phyloP scores from a whole-genome alignment of 2,113 vertebrate genomes.

The Haemorhous mexicanus region DNA sequence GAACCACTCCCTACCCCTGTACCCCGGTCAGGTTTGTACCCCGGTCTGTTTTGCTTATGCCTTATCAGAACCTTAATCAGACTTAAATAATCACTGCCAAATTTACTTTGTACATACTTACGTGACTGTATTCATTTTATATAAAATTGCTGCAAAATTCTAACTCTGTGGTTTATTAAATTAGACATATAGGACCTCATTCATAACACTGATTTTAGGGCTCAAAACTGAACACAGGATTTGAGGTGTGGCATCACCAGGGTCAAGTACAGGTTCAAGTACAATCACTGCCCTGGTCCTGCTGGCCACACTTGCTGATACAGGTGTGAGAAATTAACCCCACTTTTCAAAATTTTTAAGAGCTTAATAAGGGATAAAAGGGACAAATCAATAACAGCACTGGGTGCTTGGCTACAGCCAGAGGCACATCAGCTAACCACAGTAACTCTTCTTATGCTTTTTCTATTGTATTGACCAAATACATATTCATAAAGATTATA shows the following conservation, averaged over 20 bases:
- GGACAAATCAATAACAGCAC: neutral
- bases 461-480: neutral
- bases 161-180: neutral
- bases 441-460: neutral
- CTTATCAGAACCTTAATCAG: neutral
- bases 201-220: neutral
- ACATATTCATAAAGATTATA: neutral
- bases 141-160: neutral
- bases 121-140: neutral
- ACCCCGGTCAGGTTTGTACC: neutral
- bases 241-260: neutral
- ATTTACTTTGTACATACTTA: neutral
- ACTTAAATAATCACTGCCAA: neutral
- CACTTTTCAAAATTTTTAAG: neutral
- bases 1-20: neutral
- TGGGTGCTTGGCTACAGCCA: neutral
- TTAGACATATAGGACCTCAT: neutral
- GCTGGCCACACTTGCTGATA: neutral
- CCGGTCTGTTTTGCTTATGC: neutral
- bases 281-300: neutral
- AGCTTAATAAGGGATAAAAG: neutral
- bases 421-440: neutral
- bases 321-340: neutral
- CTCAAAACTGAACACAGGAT: neutral
- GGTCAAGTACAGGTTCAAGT: accelerated